These are phyloP conservation scores for Dryobota labecula DNA, from an alignment of 2,888 invertebrate genomes.

Conservation along the genomic window DNA sequence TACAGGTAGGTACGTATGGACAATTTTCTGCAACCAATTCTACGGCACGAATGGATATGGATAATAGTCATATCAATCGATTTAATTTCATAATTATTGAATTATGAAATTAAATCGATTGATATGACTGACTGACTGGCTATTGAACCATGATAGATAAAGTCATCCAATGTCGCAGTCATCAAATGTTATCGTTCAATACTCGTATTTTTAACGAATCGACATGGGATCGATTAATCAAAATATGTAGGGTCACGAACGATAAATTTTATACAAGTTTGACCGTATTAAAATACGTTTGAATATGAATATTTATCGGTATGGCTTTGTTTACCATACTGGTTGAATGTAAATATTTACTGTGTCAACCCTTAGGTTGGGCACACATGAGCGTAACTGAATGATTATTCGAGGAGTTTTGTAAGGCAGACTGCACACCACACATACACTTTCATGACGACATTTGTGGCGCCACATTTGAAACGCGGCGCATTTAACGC, in stretches of 20 bases:
- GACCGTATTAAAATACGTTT: constrained; percentile 23
- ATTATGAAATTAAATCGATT: no score
- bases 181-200: constrained; percentile 13
- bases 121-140: no score
- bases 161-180: neutral
- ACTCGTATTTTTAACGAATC: neutral
- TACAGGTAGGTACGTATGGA: neutral
- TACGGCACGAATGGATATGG: neutral
- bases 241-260: constrained; percentile 1
- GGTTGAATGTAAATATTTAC: constrained; percentile 39
- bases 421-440: no score
- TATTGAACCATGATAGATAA: neutral
- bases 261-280: constrained; percentile 17
- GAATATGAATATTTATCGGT: constrained; percentile 27
- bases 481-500: no score
- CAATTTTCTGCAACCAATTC: neutral
- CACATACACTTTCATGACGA: no score
- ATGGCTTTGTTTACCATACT: constrained; percentile 25
- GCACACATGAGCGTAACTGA: neutral
- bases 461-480: no score
- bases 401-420: neutral
- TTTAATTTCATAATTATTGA: constrained; percentile 15
- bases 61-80: constrained; percentile 23
- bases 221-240: constrained; percentile 12
- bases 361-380: constrained; percentile 21